Conservation (phyloP, 2,797 vertebrate species). For the Ciconia nigra region DNA sequence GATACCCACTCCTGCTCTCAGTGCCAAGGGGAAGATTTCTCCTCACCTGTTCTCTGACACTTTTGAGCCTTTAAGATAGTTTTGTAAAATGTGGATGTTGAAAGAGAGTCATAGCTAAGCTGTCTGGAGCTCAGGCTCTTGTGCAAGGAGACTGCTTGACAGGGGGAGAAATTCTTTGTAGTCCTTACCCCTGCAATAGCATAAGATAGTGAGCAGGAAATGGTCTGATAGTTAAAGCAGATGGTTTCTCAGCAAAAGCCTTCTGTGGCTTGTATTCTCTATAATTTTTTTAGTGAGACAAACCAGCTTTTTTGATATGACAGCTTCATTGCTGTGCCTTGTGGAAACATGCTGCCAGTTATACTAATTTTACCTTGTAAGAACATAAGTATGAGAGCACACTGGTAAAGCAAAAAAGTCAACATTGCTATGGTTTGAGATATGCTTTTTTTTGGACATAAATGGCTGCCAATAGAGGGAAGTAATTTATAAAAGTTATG, state of each 20-base stretch:
- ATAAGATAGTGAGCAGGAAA: slow-evolving; percentile 9
- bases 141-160: background rate
- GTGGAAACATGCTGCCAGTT: slow-evolving; percentile 9
- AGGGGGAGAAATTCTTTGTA: background rate
- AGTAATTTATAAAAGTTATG: background rate
- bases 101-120: background rate
- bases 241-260: slow-evolving; percentile 44
- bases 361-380: slow-evolving; percentile 42
- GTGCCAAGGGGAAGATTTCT: background rate
- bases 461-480: background rate
- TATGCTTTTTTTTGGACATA: background rate
- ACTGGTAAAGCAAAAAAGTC: slow-evolving; percentile 23
- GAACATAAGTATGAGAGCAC: background rate
- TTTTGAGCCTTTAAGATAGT: background rate
- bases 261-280: slow-evolving; percentile 34
- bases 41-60: background rate
- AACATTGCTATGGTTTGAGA: slow-evolving; percentile 23
- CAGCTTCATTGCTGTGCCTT: slow-evolving; percentile 31
- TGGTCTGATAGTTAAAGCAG: slow-evolving; percentile 36
- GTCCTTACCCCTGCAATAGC: background rate
- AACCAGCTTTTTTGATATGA: slow-evolving; percentile 32
- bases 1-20: background rate
- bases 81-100: background rate
- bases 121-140: background rate
- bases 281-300: background rate